phyloP scores from a whole-genome alignment of 1,140 invertebrate genomes.

The Zaprionus davidi region DNA sequence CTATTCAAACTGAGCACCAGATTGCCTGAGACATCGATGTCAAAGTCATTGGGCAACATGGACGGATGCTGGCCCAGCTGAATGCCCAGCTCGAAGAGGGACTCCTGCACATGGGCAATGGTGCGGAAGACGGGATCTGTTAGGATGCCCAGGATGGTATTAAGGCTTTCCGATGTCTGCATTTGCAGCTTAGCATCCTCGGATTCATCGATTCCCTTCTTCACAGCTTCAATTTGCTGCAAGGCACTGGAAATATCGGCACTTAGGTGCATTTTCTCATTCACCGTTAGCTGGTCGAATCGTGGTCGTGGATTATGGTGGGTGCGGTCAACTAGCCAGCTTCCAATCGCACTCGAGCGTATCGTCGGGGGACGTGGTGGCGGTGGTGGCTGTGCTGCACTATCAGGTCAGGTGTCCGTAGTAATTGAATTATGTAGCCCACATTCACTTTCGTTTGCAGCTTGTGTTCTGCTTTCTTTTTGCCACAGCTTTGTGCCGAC shows the following conservation, averaged over 20 bases:
- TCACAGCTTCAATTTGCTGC: conserved; percentile 91
- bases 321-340: conserved; percentile 48
- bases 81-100: conserved; percentile 90
- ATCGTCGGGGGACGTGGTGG: conserved; percentile 33
- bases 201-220: conserved; percentile 89
- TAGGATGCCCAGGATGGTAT: conserved; percentile 93
- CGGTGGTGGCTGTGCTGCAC: not conserved
- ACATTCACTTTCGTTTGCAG: conserved; percentile 14
- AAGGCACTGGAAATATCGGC: conserved; percentile 89
- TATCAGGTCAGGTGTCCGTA: conserved; percentile 40
- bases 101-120: conserved; percentile 96
- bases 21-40: conserved; percentile 88
- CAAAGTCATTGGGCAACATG: conserved; percentile 95
- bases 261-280: conserved; percentile 80
- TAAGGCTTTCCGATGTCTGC: conserved; percentile 93
- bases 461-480: not conserved
- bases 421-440: conserved; percentile 51
- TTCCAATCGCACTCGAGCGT: conserved; percentile 57
- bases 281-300: conserved; percentile 9
- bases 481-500: not conserved
- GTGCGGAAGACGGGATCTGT: conserved; percentile 96
- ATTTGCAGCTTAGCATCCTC: conserved; percentile 90
- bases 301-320: conserved; percentile 23
- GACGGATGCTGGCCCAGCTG: conserved; percentile 95
- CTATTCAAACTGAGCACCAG: conserved; percentile 87